Base-by-base conservation (phyloP, 2,888 invertebrate genomes). In the Sminthurides aquaticus region DNA sequence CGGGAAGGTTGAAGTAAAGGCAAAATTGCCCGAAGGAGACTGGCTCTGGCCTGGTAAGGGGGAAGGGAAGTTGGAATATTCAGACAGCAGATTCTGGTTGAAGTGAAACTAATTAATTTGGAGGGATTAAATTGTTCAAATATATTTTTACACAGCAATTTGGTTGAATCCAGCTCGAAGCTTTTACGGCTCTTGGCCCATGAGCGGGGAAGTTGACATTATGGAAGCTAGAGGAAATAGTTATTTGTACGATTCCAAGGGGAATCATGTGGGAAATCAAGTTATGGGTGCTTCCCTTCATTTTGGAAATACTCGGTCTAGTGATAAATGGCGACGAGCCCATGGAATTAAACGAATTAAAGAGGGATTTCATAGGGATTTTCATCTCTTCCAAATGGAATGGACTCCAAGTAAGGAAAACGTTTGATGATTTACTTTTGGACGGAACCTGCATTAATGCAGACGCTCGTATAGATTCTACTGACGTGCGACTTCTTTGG, bases 201-300 rank as follows among this genome's bases (percentile, higher is more conserved):
- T 84, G 2, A 88, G 88, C 0, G 88, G 89, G 0, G 82, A 88
- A 75, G 83, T 92, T 48, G 84, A 88, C 57, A 79, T 92, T n/a
- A 88, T 88, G 0, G 84, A 85, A 72, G 80, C 84, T 0, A 82
- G 84, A 26, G 90, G 90, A 24, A 89, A 89, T 78, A 75, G 79
- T 26, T 77, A 83, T 11, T 70, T 76, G 79, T 65, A 68, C 48
- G 71, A 74, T 64, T 57, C 62, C n/a, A 76, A 81, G 80, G 29
- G 80, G 75, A 3, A 82, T 83, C n/a, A 87, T 86, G 0, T 78
- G 87, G 49, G 87, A 86, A 78, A 22, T 29, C 5, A 61, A 29
- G 28, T 27, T 18, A 27, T 27, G 5, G 18, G 24, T 28, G 25
- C 54, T 1, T 1, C 29, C 18, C n/a, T 54, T 3, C 61, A 61